phyloP scores from a whole-genome alignment of 1,140 invertebrate genomes.

The Lepeophtheirus salmonis region DNA sequence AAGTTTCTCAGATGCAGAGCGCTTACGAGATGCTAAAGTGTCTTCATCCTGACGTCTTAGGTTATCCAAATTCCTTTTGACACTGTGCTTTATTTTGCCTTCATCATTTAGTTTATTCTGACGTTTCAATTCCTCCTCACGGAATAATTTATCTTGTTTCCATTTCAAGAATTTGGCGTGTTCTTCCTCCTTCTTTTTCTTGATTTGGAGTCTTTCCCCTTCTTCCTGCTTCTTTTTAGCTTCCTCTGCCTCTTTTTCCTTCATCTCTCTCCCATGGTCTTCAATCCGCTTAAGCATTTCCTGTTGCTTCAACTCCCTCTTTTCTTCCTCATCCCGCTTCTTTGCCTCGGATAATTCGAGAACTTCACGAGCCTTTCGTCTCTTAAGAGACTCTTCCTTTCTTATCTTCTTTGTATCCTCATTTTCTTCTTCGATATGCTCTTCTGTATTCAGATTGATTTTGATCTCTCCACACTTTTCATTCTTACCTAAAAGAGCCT shows the following conservation, averaged over 20 bases:
- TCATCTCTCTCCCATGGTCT: slow-evolving; percentile 12
- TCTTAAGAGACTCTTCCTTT: background rate
- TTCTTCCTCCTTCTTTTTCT: slow-evolving; percentile 38
- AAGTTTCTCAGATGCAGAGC: no score
- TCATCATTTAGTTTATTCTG: background rate
- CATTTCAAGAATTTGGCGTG: slow-evolving; percentile 39
- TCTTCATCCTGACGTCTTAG: no score
- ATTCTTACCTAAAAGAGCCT: slow-evolving; percentile 29
- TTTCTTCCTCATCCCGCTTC: background rate
- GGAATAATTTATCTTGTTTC: slow-evolving; percentile 20
- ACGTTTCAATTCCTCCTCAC: background rate
- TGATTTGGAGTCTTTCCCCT: slow-evolving; percentile 38
- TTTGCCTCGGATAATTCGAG: slow-evolving; percentile 1
- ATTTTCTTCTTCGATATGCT: background rate
- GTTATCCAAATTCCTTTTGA: no score
- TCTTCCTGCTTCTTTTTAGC: background rate
- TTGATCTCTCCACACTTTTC: slow-evolving; percentile 10
- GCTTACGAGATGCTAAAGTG: no score
- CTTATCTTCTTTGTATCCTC: background rate
- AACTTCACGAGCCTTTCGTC: slow-evolving; percentile 15
- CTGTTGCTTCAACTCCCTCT: slow-evolving; percentile 1
- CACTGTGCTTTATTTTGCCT: background rate
- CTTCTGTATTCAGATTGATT: background rate
- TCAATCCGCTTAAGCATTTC: background rate
- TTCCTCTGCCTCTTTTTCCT: slow-evolving; percentile 13